Conservation (phyloP, 2,888 invertebrate species). For the Drosophila kambysellisi region DNA sequence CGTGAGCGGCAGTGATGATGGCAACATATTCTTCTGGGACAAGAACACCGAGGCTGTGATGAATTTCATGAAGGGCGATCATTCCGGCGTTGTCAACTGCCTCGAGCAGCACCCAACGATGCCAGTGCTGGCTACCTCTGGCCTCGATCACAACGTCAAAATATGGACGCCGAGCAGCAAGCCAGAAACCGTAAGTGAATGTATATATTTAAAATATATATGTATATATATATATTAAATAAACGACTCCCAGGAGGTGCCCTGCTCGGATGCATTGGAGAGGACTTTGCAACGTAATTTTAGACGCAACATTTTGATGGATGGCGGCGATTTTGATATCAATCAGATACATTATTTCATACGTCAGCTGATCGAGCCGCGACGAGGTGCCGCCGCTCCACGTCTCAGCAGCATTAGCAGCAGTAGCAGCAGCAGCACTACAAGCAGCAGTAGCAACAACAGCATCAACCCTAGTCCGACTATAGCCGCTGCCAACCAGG, state of each 20-base stretch:
- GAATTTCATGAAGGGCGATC: slow-evolving; percentile 94
- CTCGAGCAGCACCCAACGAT: slow-evolving; percentile 95
- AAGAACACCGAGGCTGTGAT: slow-evolving; percentile 94
- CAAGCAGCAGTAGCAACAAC: not conserved
- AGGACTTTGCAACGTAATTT: slow-evolving; percentile 79
- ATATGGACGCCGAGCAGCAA: slow-evolving; percentile 91
- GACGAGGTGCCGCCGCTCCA: slow-evolving; percentile 21
- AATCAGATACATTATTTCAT: slow-evolving; percentile 82
- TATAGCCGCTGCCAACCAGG: not conserved
- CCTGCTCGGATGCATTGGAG: slow-evolving; percentile 49
- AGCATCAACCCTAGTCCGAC: not conserved
- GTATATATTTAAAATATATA: too few species aligned
- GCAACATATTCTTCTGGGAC: slow-evolving; percentile 95
- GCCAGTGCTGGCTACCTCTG: slow-evolving; percentile 94
- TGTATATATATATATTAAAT: not conserved
- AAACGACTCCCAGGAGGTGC: slow-evolving; percentile 18
- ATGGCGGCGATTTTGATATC: slow-evolving; percentile 68
- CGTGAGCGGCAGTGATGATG: slow-evolving; percentile 97
- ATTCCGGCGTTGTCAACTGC: slow-evolving; percentile 94
- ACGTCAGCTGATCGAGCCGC: slow-evolving; percentile 74
- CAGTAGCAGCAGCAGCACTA: slow-evolving; percentile 29
- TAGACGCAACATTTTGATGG: slow-evolving; percentile 54
- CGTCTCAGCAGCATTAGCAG: not conserved
- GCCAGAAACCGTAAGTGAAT: slow-evolving; percentile 61
- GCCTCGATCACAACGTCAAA: slow-evolving; percentile 96